Conservation (phyloP, 2,113 vertebrate species). For the Muntiacus reevesi region DNA sequence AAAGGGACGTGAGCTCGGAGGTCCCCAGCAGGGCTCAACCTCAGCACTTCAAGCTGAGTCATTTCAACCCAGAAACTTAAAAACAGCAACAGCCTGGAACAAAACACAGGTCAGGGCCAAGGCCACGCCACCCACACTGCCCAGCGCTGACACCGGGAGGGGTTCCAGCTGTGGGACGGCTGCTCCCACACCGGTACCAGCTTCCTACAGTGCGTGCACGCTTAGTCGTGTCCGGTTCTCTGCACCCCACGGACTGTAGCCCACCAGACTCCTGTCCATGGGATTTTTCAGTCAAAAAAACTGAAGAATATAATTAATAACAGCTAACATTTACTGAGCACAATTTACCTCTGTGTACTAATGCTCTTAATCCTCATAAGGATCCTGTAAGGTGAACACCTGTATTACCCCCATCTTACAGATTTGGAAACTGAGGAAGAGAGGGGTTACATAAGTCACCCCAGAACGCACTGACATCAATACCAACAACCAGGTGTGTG, state of each 20-base stretch:
- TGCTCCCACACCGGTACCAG: too few relatives aligned
- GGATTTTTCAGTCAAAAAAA: background rate
- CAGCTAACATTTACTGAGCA: slow-evolving; percentile 4
- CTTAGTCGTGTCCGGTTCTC: background rate
- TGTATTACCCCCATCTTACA: background rate
- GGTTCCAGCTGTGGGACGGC: fast-evolving
- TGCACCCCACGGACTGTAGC: background rate
- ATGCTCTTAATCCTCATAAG: background rate
- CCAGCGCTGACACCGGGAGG: background rate
- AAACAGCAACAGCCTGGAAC: background rate
- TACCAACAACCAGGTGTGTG: background rate
- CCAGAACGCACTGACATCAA: background rate
- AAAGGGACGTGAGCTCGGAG: background rate
- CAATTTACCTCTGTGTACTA: background rate
- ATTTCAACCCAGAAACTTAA: background rate
- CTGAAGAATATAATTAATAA: background rate
- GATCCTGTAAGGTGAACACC: background rate
- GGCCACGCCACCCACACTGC: fast-evolving
- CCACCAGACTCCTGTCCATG: background rate
- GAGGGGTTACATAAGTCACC: background rate
- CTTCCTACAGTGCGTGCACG: background rate
- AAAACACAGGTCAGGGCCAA: background rate
- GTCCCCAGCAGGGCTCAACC: background rate
- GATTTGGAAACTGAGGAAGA: background rate
- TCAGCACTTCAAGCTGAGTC: background rate